Evolutionary conservation across 30 jellyfish, hydroid and myxozoan species (phyloP), one percentile per base, ranked within the genome.

Genomic region (Hydra vulgaris): DNA sequence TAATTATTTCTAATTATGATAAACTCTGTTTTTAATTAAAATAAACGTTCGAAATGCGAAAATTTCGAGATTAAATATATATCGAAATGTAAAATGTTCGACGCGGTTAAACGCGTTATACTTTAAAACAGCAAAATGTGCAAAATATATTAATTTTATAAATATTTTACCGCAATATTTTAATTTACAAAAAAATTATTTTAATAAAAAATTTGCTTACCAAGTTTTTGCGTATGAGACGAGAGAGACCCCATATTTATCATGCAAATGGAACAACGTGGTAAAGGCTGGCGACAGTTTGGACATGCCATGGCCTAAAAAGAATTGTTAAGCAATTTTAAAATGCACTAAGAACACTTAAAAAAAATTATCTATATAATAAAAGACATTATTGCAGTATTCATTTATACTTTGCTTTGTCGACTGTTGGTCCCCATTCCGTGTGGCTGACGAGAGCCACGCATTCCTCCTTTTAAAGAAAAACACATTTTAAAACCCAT

Each of bases 161-260:
- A 15, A 68, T n/a, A 15, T 68, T 68, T 56, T 56, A 56, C 17
- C 17, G 17, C 17, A 15, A 56, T 15, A 56, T 15, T 56, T 15
- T 56, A 17, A 56, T 56, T 15, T 56, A 15, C 17, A 56, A 56
- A 56, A 15, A 68, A 8, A 20, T 8, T 68, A 68, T 68, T 68
- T 68, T 40, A 40, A 40, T 12, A 40, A 68, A 15, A 56, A 15
- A 56, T 17, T n/a, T 68, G 8, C 78, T 22, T 71, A 94, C 99
- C 89, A 22, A 86, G 87, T 78, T 92, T 76, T 25, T 85, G 96
- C 74, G 82, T 73, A 61, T 94, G 94, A 23, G 96, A 83, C 18
- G 99, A 94, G 23, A 95, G 77, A 20, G 99, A 89, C 0, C 96
- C 99, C 95, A 94, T 88, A 79, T 94, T 94, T 16, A 94, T 88